Evolutionary conservation across 2,888 invertebrate genomes (phyloP).

Genomic region (Cerastoderma edule): DNA sequence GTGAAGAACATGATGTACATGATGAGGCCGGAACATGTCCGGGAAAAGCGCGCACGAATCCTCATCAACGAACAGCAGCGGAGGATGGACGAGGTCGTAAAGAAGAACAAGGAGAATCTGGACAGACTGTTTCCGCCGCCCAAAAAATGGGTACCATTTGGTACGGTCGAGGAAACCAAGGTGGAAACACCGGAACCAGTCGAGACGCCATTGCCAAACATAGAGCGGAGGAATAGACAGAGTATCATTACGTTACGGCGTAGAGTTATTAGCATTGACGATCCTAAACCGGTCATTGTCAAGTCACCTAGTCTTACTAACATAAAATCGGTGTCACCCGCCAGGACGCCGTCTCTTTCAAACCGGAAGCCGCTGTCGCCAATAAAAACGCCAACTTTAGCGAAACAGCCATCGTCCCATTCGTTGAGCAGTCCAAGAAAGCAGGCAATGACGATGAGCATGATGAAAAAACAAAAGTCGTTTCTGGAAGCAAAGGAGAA

Average conservation of each 20-base stretch:
- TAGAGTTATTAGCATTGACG: slow-evolving; percentile 42
- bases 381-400: slow-evolving; percentile 32
- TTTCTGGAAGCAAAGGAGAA: slow-evolving; percentile 40
- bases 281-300: slow-evolving; percentile 34
- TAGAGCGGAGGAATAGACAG: slow-evolving; percentile 34
- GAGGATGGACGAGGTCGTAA: slow-evolving; percentile 43
- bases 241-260: slow-evolving; percentile 36
- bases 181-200: slow-evolving; percentile 11
- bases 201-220: slow-evolving; percentile 32
- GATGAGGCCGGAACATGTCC: slow-evolving; percentile 63
- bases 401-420: slow-evolving; percentile 29
- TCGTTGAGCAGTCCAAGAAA: slow-evolving; percentile 16
- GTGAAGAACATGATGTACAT: slow-evolving; percentile 64
- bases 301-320: slow-evolving; percentile 21
- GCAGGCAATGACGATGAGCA: slow-evolving; percentile 55
- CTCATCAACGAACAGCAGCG: slow-evolving; percentile 57
- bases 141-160: slow-evolving; percentile 38
- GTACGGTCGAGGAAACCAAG: slow-evolving; percentile 13
- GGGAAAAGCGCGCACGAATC: slow-evolving; percentile 59
- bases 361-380: slow-evolving; percentile 22
- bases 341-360: not conserved
- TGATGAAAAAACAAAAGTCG: slow-evolving; percentile 60
- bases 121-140: slow-evolving; percentile 46
- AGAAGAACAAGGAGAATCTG: slow-evolving; percentile 35
- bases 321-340: slow-evolving; percentile 21